Evolutionary conservation across 2,797 vertebrate species (phyloP).

Genomic region (Leptoclinus maculatus): DNA sequence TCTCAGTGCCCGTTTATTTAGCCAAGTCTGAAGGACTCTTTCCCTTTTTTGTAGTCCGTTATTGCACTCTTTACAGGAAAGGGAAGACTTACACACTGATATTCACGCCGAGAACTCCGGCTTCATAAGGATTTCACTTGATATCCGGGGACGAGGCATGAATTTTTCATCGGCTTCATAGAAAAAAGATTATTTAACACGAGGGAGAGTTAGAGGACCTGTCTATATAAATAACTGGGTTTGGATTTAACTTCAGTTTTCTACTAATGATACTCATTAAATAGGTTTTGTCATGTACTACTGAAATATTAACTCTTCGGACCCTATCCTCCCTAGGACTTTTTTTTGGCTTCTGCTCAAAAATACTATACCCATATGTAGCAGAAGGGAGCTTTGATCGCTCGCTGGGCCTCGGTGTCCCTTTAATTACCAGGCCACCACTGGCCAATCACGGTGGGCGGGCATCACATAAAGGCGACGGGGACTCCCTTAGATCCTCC

Average conservation of each 20-base stretch:
- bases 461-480: too few relatives aligned
- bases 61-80: conserved; percentile 21
- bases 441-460: too few relatives aligned
- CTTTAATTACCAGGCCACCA: too few relatives aligned
- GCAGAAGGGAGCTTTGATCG: too few relatives aligned
- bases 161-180: conserved; percentile 56
- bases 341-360: too few relatives aligned
- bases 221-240: conserved; percentile 41
- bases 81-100: conserved; percentile 22
- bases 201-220: conserved; percentile 40
- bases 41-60: neutral
- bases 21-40: neutral
- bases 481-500: too few relatives aligned
- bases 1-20: neutral
- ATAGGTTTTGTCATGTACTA: neutral
- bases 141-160: conserved; percentile 41
- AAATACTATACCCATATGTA: too few relatives aligned
- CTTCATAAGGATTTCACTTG: conserved; percentile 51
- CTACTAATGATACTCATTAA: conserved; percentile 13
- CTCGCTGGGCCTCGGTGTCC: too few relatives aligned
- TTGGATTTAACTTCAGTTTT: conserved; percentile 28
- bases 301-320: conserved; percentile 1
- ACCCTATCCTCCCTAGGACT: too few relatives aligned
- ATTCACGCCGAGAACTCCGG: conserved; percentile 8
- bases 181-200: conserved; percentile 44